Base-by-base conservation (phyloP, 2,113 vertebrate genomes). In the Takifugu flavidus region DNA sequence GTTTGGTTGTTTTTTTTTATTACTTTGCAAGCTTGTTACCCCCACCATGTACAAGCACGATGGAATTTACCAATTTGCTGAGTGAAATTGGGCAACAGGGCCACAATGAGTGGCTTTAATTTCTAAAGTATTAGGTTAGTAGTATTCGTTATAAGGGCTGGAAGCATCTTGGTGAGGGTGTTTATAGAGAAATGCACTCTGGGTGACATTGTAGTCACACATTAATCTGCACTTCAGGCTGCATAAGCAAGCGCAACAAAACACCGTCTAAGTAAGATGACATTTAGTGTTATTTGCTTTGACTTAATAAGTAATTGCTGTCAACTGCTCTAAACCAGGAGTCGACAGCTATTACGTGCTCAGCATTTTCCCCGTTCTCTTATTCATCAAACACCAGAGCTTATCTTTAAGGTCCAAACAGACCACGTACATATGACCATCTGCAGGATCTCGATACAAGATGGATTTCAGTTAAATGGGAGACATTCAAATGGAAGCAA, bases 341-440 rank as follows among this genome's bases (percentile, higher is more conserved):
- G 13, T 63, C 14, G 31, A 10, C 6, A 25, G 14, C 39, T 4
- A 15, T 55, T 3, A 6, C 12, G 14, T 42, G 1, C 2, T 25
- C 29, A 4, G 34, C 56, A 31, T 8, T 49, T 0, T 39, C 46
- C 3, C 12, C 14, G 13, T 34, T 52, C 12, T 4, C 11, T 7
- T 13, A 62, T 39, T 52, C 14, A 27, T 3, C 0, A 51, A 56
- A 46, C 12, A 13, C 28, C 10, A 10, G 53, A 54, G 53, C 49
- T 59, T 49, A 49, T 70, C 26, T 44, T 54, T 39, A 25, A 28
- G n/a, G 25, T 75, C 59, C 6, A 15, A 60, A 45, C 53, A 59
- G 27, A 62, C 28, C 52, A 62, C 29, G 49, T 31, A 62, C 56
- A 57, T 13, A 25, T 59, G 20, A 59, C 15, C 0, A 44, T 0